phyloP scores from a whole-genome alignment of 92 coral and sea anemone species.

The Porites lobata region DNA sequence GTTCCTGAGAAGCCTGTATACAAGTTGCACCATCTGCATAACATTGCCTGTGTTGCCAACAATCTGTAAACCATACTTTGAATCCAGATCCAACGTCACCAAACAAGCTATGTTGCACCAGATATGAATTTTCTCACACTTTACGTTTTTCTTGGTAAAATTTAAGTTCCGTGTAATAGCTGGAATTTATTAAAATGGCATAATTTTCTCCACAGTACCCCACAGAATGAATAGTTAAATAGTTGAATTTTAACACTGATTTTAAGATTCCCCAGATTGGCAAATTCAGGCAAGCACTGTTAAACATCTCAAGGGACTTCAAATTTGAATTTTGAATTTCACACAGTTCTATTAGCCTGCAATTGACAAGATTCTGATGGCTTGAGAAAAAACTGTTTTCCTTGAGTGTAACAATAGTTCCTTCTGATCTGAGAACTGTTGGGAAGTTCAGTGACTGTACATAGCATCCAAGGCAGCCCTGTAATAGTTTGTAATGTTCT shows the following conservation, averaged over 20 bases:
- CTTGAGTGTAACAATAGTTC: background rate
- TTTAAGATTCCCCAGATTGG: background rate
- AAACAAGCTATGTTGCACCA: background rate
- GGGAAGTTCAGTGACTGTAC: slow-evolving; percentile 59
- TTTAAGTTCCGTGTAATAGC: slow-evolving; percentile 1
- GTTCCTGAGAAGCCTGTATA: background rate
- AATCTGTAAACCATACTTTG: background rate
- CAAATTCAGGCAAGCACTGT: background rate
- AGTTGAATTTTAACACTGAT: background rate
- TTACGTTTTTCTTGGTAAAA: background rate
- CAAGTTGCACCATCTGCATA: slow-evolving; percentile 1
- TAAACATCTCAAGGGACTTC: no score
- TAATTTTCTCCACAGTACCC: background rate
- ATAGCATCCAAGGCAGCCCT: slow-evolving; percentile 77
- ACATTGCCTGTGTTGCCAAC: background rate
- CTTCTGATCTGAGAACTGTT: background rate
- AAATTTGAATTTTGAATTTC: background rate
- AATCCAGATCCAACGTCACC: background rate
- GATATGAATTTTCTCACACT: background rate
- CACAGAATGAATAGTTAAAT: background rate
- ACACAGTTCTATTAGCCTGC: background rate
- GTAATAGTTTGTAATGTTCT: slow-evolving; percentile 86
- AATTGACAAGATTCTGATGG: background rate
- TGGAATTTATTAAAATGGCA: background rate
- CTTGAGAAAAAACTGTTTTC: background rate